phyloP scores from a whole-genome alignment of 2,113 vertebrate genomes.

The Gymnocephalus cernua region DNA sequence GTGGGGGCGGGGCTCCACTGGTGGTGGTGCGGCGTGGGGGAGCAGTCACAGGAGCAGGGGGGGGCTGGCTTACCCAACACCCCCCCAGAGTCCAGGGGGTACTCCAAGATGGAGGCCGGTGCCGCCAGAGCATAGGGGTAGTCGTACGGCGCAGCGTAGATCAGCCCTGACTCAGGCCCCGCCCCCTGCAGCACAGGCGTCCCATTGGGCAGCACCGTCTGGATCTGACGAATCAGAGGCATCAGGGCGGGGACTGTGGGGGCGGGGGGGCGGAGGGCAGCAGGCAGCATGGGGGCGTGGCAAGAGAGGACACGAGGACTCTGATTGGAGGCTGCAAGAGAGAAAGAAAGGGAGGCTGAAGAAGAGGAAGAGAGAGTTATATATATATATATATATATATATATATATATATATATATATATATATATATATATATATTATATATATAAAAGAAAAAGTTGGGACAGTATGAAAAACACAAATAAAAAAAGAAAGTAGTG shows the following conservation, averaged over 20 bases:
- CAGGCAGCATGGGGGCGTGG: constrained; percentile 87
- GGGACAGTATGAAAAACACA: no score
- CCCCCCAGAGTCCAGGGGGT: constrained; percentile 93
- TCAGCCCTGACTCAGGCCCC: constrained; percentile 91
- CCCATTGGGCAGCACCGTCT: constrained; percentile 95
- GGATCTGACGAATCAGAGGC: constrained; percentile 97
- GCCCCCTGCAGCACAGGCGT: constrained; percentile 88
- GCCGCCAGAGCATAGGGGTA: constrained; percentile 94
- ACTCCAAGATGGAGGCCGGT: constrained; percentile 94
- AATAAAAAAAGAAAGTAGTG: no score
- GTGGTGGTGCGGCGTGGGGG: constrained; percentile 48
- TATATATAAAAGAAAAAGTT: no score
- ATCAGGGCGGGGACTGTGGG: constrained; percentile 93
- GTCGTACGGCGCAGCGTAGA: constrained; percentile 94
- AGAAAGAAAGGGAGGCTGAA: constrained; percentile 96
- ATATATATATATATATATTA: no score
- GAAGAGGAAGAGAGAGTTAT: no score
- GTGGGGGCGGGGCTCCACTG: constrained; percentile 67
- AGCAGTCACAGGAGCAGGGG: constrained; percentile 66
- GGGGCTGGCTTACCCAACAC: constrained; percentile 90
- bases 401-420: no score
- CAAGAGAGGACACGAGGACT: constrained; percentile 93
- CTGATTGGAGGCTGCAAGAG: constrained; percentile 95
- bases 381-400: no score
- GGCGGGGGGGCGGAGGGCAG: constrained; percentile 90